Conservation (phyloP, 2,113 vertebrate species). For the Triplophysa dalaica region DNA sequence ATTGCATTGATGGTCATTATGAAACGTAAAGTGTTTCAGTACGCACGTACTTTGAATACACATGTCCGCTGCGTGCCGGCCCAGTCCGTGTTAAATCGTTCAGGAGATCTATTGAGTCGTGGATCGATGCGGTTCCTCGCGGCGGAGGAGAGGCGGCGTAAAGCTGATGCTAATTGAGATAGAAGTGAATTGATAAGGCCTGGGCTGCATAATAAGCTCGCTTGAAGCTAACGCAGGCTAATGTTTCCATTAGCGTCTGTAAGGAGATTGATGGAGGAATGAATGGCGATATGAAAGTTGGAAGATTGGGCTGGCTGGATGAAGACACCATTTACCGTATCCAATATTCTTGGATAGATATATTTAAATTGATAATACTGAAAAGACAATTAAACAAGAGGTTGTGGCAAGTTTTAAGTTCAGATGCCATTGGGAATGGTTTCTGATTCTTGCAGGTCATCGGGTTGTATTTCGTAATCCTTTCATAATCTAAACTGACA, state of each 20-base stretch:
- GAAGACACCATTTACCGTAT: slow-evolving; percentile 9
- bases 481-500: no score
- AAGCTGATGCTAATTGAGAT: slow-evolving; percentile 64
- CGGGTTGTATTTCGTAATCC: no score
- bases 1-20: slow-evolving; percentile 16
- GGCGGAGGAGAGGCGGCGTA: slow-evolving; percentile 14
- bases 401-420: background rate
- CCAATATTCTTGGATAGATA: background rate
- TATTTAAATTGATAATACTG: background rate
- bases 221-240: slow-evolving; percentile 63
- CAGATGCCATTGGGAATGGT: background rate
- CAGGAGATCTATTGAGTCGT: slow-evolving; percentile 26
- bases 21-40: slow-evolving; percentile 18
- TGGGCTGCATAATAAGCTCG: slow-evolving; percentile 65
- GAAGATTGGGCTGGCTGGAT: background rate
- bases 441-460: no score
- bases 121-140: slow-evolving; percentile 9
- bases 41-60: slow-evolving; percentile 11
- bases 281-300: slow-evolving; percentile 8
- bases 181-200: slow-evolving; percentile 72
- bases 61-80: background rate
- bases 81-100: slow-evolving; percentile 2
- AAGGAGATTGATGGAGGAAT: slow-evolving; percentile 27
- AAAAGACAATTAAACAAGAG: background rate
- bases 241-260: slow-evolving; percentile 67